Evolutionary conservation across 1,140 invertebrate species (phyloP).

Genomic region (Drosophila sturtevanti): DNA sequence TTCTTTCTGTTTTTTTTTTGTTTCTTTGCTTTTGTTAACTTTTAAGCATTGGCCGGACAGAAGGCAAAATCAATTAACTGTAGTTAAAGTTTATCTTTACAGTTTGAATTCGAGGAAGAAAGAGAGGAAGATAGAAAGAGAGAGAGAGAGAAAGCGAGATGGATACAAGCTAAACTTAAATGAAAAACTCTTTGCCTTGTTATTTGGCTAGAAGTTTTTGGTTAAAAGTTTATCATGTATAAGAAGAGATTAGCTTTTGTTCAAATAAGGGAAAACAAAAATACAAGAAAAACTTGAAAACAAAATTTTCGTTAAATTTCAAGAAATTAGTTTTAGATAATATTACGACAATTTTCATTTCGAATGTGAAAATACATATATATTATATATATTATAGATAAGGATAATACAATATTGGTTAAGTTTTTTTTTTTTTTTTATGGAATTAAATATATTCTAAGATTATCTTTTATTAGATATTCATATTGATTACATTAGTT

Average conservation of each 20-base stretch:
- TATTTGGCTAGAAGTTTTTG: not conserved
- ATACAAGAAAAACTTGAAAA: not conserved
- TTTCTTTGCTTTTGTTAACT: not conserved
- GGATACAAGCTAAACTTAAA: not conserved
- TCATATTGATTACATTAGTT: too few relatives aligned
- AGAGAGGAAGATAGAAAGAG: not conserved
- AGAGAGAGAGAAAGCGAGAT: not conserved
- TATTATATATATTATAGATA: too few relatives aligned
- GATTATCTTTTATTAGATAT: too few relatives aligned
- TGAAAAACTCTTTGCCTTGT: not conserved
- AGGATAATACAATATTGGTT: too few relatives aligned
- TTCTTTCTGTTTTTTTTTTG: not conserved
- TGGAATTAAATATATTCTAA: too few relatives aligned
- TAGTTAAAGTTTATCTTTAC: constrained; percentile 10
- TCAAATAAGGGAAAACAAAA: not conserved
- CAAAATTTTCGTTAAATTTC: not conserved
- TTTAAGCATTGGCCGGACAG: not conserved
- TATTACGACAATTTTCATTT: too few relatives aligned
- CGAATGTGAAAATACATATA: too few relatives aligned
- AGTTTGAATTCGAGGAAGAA: not conserved
- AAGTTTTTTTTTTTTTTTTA: too few relatives aligned
- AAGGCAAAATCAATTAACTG: constrained; percentile 15
- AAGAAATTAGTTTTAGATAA: too few relatives aligned
- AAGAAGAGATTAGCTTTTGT: not conserved
- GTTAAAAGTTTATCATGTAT: not conserved